Evolutionary conservation across 2,797 vertebrate genomes (phyloP).

Genomic region (Ara ararauna): DNA sequence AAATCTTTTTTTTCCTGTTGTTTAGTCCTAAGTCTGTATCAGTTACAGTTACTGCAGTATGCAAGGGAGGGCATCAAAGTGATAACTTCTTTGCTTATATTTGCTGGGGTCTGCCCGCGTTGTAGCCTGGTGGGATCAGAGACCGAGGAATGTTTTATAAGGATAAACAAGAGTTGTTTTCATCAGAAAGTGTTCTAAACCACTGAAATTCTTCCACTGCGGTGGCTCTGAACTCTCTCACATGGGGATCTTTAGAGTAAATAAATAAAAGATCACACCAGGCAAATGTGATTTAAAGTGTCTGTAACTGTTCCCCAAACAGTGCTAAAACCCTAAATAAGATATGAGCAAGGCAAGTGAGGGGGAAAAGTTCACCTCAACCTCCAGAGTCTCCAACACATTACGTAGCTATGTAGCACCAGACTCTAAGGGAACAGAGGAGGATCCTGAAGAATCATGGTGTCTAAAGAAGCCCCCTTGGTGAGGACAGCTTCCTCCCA

Average conservation of each 20-base stretch:
- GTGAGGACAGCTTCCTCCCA: not conserved
- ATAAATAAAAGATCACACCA: slow-evolving; percentile 52
- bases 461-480: rapidly evolving
- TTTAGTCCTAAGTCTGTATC: not conserved
- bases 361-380: slow-evolving; percentile 15
- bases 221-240: slow-evolving; percentile 21
- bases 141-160: not conserved
- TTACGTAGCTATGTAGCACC: not conserved
- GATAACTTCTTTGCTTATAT: not conserved
- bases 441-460: not conserved
- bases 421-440: not conserved
- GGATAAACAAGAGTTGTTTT: not conserved
- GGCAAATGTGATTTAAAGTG: slow-evolving; percentile 45
- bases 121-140: not conserved
- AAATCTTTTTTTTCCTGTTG: not conserved
- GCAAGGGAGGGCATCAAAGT: not conserved
- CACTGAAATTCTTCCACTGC: not conserved
- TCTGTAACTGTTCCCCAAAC: slow-evolving; percentile 37
- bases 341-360: not conserved
- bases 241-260: slow-evolving; percentile 21
- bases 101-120: not conserved
- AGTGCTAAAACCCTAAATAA: slow-evolving; percentile 36
- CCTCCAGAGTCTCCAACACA: not conserved
- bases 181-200: slow-evolving; percentile 22
- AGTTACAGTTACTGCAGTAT: not conserved